These are phyloP conservation scores for Calliopum simillimum DNA, from an alignment of 2,888 invertebrate genomes.

Conservation along the genomic window DNA sequence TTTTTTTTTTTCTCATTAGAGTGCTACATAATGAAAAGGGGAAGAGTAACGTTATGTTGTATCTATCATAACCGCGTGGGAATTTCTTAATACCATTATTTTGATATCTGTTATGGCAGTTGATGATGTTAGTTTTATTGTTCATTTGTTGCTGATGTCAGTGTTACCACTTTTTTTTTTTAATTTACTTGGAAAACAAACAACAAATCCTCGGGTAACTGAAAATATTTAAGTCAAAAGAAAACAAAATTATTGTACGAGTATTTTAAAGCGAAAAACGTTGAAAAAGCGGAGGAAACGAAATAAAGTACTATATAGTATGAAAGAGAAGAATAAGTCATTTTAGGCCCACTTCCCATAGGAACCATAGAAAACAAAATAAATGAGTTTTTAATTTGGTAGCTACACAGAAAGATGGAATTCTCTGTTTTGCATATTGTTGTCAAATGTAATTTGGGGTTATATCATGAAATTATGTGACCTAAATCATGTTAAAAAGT, in stretches of 20 bases:
- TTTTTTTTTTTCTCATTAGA: too few relatives aligned
- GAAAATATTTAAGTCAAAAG: too few relatives aligned
- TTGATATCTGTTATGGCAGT: background rate
- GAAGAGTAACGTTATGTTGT: background rate
- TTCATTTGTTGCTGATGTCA: background rate
- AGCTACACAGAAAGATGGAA: too few relatives aligned
- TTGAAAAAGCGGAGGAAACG: background rate
- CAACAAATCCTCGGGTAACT: background rate
- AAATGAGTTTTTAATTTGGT: too few relatives aligned
- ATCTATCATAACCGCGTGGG: constrained; percentile 13
- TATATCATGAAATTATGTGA: too few relatives aligned
- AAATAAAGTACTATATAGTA: background rate
- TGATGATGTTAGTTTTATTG: background rate
- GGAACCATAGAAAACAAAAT: background rate
- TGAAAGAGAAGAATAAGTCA: constrained; percentile 7
- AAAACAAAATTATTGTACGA: too few relatives aligned
- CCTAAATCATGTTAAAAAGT: too few relatives aligned
- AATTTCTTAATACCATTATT: constrained; percentile 18
- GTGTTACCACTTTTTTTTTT: constrained; percentile 18
- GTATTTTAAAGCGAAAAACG: background rate
- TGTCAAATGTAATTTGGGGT: too few relatives aligned
- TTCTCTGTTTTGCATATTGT: too few relatives aligned
- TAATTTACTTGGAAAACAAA: constrained; percentile 19
- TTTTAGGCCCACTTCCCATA: constrained; percentile 23
- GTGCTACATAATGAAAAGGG: too few relatives aligned